Evolutionary conservation across 2,797 vertebrate genomes (phyloP).

Genomic region (Halcyon leucocephala): DNA sequence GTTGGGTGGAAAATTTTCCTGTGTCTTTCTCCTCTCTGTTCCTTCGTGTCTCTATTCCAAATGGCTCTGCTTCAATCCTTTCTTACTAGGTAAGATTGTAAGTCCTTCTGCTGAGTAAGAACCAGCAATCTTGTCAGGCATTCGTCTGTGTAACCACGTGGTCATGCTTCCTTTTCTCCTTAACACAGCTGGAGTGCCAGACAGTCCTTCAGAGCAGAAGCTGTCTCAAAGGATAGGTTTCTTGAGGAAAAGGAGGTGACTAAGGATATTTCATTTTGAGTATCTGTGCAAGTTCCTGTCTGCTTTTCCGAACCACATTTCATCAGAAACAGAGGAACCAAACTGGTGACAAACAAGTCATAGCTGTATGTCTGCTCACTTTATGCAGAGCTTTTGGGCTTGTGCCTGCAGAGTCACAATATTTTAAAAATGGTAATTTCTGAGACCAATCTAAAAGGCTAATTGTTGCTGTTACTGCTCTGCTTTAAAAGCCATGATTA

Average conservation of each 20-base stretch:
- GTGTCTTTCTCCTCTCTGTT: background rate
- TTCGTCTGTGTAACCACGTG: background rate
- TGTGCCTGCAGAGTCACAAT: conserved; percentile 47
- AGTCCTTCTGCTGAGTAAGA: background rate
- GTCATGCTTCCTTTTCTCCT: background rate
- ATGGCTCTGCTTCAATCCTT: background rate
- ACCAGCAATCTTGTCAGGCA: background rate
- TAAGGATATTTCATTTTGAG: background rate
- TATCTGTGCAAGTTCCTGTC: background rate
- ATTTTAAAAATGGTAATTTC: conserved; percentile 57
- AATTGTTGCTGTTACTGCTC: conserved; percentile 65
- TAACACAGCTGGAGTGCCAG: background rate
- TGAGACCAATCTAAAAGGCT: conserved; percentile 59
- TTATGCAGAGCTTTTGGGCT: conserved; percentile 39
- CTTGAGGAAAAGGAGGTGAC: background rate
- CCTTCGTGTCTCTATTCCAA: background rate
- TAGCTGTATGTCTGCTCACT: background rate
- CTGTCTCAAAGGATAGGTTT: background rate
- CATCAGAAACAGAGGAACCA: background rate
- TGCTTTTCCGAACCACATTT: conserved; percentile 6
- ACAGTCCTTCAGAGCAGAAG: background rate
- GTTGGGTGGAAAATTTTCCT: background rate
- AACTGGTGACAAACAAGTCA: background rate
- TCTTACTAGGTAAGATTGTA: background rate
- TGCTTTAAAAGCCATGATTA: conserved; percentile 63